Evolutionary conservation across 2,797 vertebrate genomes (phyloP).

Genomic region (Dallia pectoralis): DNA sequence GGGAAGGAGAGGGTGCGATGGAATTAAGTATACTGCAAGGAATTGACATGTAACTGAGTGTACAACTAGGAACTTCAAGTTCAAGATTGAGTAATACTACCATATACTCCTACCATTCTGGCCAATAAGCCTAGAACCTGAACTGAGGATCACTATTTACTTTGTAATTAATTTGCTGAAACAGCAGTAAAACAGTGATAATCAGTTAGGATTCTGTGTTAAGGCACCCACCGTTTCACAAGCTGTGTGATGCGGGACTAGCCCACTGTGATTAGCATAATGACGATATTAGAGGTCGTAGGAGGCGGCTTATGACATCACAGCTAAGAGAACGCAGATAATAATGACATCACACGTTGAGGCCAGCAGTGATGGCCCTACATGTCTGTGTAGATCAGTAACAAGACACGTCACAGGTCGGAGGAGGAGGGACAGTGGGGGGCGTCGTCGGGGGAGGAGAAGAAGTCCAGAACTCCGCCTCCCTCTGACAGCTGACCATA

Average conservation of each 20-base stretch:
- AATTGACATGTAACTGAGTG: background rate
- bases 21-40: background rate
- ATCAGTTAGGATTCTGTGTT: background rate
- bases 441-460: slow-evolving; percentile 60
- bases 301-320: slow-evolving; percentile 3
- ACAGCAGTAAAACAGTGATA: no score
- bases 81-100: background rate
- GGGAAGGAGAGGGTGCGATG: slow-evolving; percentile 23
- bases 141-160: background rate
- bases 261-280: background rate
- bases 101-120: background rate
- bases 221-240: background rate
- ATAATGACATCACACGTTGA: background rate
- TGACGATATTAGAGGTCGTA: slow-evolving; percentile 17
- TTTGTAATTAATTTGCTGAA: no score
- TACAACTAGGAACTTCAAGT: no score
- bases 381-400: no score
- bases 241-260: background rate
- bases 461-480: slow-evolving; percentile 76
- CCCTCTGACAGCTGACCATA: slow-evolving; percentile 89
- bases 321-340: background rate
- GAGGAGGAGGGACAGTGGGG: slow-evolving; percentile 41
- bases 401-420: slow-evolving; percentile 17
- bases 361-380: no score
- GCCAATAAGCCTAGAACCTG: background rate